These are phyloP conservation scores for Amphipyra berbera DNA, from an alignment of 2,888 invertebrate genomes.

Conservation along the genomic window DNA sequence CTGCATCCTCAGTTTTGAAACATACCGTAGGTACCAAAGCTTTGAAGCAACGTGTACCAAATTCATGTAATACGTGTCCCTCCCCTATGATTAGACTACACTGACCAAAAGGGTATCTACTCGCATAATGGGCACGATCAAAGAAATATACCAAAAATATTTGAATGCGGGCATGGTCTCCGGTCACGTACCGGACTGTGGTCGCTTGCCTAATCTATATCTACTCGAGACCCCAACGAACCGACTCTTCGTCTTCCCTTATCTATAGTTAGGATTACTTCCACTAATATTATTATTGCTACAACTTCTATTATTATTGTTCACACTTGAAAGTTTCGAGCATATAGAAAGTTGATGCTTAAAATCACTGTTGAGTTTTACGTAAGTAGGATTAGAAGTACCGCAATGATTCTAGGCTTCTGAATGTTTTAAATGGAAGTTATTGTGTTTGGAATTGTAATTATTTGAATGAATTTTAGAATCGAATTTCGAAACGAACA, in stretches of 20 bases:
- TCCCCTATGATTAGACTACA: constrained; percentile 22
- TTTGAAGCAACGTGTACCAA: too few species aligned
- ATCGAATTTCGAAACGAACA: neutral
- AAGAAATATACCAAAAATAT: constrained; percentile 60
- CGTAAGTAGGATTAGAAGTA: neutral
- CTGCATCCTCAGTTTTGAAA: too few species aligned
- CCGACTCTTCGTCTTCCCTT: constrained; percentile 27
- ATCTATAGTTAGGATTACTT: constrained; percentile 26
- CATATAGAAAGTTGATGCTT: neutral
- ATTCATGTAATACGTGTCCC: neutral
- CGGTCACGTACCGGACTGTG: constrained; percentile 70
- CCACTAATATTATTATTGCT: constrained; percentile 14
- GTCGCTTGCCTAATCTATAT: constrained; percentile 68
- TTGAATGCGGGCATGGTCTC: constrained; percentile 48
- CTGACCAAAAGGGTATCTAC: constrained; percentile 29
- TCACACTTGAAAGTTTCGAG: neutral
- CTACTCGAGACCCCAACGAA: constrained; percentile 57
- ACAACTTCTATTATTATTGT: neutral
- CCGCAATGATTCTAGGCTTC: too few species aligned
- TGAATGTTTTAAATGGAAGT: too few species aligned
- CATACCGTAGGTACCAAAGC: too few species aligned
- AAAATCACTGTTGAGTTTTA: constrained; percentile 1
- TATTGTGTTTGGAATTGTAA: too few species aligned
- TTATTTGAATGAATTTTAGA: too few species aligned
- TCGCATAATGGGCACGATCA: constrained; percentile 54